Evolutionary conservation across 2,888 invertebrate species (phyloP).

Genomic region (Megamerina dolium): DNA sequence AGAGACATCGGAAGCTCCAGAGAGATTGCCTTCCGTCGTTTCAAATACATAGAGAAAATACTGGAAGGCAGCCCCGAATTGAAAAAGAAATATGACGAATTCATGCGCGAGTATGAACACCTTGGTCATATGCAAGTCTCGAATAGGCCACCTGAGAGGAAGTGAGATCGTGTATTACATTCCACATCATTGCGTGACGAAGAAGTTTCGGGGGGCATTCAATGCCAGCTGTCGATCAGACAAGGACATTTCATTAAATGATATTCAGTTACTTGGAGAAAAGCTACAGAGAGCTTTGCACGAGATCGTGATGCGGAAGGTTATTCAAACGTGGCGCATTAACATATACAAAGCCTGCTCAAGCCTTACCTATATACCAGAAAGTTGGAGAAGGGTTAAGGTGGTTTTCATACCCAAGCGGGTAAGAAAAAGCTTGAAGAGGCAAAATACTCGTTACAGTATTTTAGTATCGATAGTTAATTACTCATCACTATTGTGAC

Average conservation of each 20-base stretch:
- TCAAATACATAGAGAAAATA: neutral
- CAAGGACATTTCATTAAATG: constrained; percentile 7
- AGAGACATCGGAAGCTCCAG: neutral
- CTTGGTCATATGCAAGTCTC: constrained; percentile 7
- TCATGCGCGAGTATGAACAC: constrained; percentile 2
- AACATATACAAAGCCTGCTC: too few species aligned
- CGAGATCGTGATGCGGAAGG: constrained; percentile 3
- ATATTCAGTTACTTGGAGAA: constrained; percentile 6
- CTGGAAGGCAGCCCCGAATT: neutral
- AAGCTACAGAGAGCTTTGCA: neutral
- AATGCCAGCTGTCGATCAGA: constrained; percentile 5
- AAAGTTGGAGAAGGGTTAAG: too few species aligned
- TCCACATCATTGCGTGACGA: constrained; percentile 11
- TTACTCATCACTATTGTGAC: too few species aligned
- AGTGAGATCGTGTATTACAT: constrained; percentile 6
- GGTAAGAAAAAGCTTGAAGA: too few species aligned
- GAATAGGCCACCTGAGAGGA: neutral
- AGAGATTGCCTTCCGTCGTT: neutral
- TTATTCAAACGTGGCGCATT: too few species aligned
- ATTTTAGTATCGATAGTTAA: too few species aligned
- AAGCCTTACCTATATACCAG: too few species aligned
- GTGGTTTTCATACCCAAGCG: too few species aligned
- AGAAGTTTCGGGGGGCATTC: constrained; percentile 10
- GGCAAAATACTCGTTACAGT: too few species aligned
- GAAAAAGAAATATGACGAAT: neutral